Conservation (phyloP, 2,797 vertebrate genomes). For the Pyrrhura leucotis region DNA sequence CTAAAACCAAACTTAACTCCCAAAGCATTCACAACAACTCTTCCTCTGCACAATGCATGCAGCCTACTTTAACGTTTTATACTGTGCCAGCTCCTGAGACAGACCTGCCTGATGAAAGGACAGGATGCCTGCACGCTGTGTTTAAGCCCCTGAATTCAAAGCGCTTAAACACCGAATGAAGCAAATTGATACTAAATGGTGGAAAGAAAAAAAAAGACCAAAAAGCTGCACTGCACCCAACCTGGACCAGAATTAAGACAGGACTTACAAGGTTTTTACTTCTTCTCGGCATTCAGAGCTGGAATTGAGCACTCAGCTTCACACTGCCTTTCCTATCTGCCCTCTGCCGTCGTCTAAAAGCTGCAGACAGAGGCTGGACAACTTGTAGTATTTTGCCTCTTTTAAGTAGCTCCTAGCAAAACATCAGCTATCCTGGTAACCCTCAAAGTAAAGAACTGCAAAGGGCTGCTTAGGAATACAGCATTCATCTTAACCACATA, state of each 20-base stretch:
- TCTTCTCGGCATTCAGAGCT: background rate
- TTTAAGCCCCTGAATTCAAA: background rate
- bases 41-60: background rate
- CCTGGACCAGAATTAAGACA: background rate
- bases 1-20: background rate
- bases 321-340: background rate
- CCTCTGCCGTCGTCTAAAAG: background rate
- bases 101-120: background rate
- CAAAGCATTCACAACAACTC: background rate
- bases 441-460: background rate
- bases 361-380: background rate
- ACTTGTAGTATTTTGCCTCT: background rate
- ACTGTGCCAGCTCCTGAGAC: background rate
- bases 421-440: background rate
- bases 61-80: background rate
- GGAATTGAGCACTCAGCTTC: background rate
- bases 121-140: background rate
- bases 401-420: background rate
- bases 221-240: background rate
- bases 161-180: background rate
- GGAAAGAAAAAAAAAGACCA: background rate
- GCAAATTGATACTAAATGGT: background rate
- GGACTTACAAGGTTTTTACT: background rate
- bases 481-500: background rate
- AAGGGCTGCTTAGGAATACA: background rate